Base-by-base conservation (phyloP, 1,140 invertebrate species). In the Penaeus indicus region DNA sequence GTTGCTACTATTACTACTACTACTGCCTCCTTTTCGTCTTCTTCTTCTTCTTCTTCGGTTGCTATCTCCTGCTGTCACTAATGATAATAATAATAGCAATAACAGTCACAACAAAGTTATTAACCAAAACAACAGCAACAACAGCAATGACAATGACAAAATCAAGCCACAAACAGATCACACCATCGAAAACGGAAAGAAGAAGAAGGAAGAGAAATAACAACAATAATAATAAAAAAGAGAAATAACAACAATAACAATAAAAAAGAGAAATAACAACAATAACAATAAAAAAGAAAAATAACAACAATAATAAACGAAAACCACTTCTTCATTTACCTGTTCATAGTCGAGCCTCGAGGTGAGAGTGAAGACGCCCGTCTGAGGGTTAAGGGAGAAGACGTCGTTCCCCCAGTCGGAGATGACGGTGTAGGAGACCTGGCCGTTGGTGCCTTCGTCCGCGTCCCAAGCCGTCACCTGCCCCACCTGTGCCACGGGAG, bases 361-460 rank as follows among this genome's bases (percentile, higher is more conserved):
- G 2, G 97, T 98, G 18, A 98, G 93, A 8, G 97, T 98, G 92
- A 99, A 97, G 21, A 97, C 95, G 62, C 97, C 97, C 19, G 96
- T 97, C 92, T 96, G 96, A 3, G 97, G 96, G 93, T 98, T 97
- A 81, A 99, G 94, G 1, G 96, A 96, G 93, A 99, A 99, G 0
- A 98, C 96, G 92, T 97, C 97, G 92, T 98, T 97, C 69, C 97
- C 97, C 96, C 98, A 99, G 91, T 99, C 97, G 79, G 96, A 96
- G 92, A 98, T 95, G 82, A 98, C 95, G 3, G 96, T 95, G 93
- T 98, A 98, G 22, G 96, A 97, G 10, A 98, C 93, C 92, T 97
- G 96, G 27, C 97, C 97, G 93, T 92, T 91, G 47, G 95, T 94
- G 10, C 96, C 97, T 84, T 95, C 94, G 92, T 99, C 97, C 18